Base-by-base conservation (phyloP, 2,797 vertebrate genomes). In the Squalus acanthias region DNA sequence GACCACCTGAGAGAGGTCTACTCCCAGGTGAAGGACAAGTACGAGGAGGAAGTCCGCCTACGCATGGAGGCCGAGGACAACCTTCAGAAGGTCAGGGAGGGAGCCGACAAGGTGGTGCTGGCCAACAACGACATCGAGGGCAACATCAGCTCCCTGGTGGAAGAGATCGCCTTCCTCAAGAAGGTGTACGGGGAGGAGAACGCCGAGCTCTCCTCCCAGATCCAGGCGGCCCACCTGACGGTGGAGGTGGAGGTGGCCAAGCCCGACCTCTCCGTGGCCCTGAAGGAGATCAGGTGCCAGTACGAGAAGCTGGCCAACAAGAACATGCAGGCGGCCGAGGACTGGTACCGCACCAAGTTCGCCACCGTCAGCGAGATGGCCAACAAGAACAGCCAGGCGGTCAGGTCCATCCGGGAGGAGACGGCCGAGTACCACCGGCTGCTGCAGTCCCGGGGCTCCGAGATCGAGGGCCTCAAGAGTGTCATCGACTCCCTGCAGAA, bases 341-440 rank as follows among this genome's bases (percentile, higher is more conserved):
- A 98, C 96, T 98, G 98, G 98, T 98, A 98, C 97, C 97, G 97
- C 96, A 97, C 97, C 97, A 98, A 98, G 98, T 98, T 98, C 46
- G 98, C 97, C 0, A 98, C 97, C 0, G 98, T 98, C 96, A 98
- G 98, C 3, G 98, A 98, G 97, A 97, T 97, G 97, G 98, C 97
- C 57, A 98, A 97, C 97, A 97, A 98, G 96, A 98, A 98, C 98
- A 98, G 98, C 97, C 98, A 98, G 97, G 98, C 98, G 0, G 98
- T 98, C 96, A 98, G 98, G 29, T 98, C 98, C 97, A 98, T 98
- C 96, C 98, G 98, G 3, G 98, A 98, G 96, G 98, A 99, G 98
- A 98, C 98, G 1, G 97, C 98, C 96, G 98, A 98, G 97, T 99
- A 99, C 97, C 98, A 98, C 87, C 97, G 98, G 50, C 97, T 98